These are phyloP conservation scores for Trigoniulus corallinus DNA, from an alignment of 1,140 invertebrate genomes.

Conservation along the genomic window DNA sequence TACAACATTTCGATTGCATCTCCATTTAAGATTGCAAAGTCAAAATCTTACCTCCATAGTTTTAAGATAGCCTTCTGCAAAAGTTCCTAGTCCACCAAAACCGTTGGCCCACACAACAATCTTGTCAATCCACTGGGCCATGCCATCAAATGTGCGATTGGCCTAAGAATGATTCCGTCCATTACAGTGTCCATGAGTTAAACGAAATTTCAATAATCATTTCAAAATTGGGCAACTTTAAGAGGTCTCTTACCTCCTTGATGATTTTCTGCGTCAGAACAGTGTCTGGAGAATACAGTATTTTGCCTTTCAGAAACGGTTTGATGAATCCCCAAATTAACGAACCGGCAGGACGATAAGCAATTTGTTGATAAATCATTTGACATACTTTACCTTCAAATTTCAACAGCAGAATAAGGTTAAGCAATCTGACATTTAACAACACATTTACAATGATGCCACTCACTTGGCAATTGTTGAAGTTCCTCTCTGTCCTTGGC, in stretches of 20 bases:
- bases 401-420: not conserved
- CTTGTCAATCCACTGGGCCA: conserved; percentile 18
- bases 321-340: conserved; percentile 30
- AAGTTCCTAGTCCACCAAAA: conserved; percentile 13
- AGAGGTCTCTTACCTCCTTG: too few relatives aligned
- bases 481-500: not conserved
- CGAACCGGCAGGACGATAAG: conserved; percentile 18
- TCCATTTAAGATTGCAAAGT: too few relatives aligned
- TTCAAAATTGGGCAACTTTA: too few relatives aligned
- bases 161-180: too few relatives aligned
- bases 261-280: conserved; percentile 20
- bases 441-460: not conserved
- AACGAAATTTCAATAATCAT: too few relatives aligned
- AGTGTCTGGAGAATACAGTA: conserved; percentile 27
- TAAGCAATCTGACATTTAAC: not conserved
- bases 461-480: not conserved
- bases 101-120: conserved; percentile 20
- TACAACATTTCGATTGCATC: too few relatives aligned
- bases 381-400: conserved; percentile 23
- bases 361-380: conserved; percentile 22
- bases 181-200: too few relatives aligned
- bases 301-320: conserved; percentile 28
- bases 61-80: conserved; percentile 12
- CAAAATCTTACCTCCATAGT: conserved; percentile 1
- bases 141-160: conserved; percentile 13